A percentile compares a stretch with the other conserved stretches of the same genome.
Evolutionary conservation across 1,140 invertebrate genomes (phyloP).

Genomic region (Cephus cinctus): DNA sequence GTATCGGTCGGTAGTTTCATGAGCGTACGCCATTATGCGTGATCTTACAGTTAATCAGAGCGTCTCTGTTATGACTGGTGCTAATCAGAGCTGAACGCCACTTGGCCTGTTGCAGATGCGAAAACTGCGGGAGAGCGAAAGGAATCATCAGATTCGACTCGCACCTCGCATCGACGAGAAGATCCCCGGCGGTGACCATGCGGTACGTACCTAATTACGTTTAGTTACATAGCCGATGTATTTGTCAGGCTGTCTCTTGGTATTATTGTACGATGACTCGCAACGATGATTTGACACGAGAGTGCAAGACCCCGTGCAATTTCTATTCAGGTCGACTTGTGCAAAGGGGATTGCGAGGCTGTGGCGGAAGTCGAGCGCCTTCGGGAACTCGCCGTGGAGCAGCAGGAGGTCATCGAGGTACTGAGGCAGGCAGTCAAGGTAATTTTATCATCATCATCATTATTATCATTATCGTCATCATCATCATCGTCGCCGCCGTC

Average conservation of each 20-base stretch:
- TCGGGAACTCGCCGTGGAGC: conserved; percentile 44
- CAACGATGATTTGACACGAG: neutral
- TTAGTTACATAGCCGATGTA: too few relatives aligned
- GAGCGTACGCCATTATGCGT: too few relatives aligned
- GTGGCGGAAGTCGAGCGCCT: conserved; percentile 45
- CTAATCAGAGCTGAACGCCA: too few relatives aligned
- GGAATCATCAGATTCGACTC: conserved; percentile 38
- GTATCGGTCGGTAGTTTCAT: too few relatives aligned
- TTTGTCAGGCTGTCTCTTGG: too few relatives aligned
- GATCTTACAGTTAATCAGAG: too few relatives aligned
- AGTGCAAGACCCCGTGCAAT: neutral
- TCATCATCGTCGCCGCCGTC: conserved; percentile 5
- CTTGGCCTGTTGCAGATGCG: conserved; percentile 49
- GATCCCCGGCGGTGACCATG: conserved; percentile 35
- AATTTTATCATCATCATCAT: conserved; percentile 30
- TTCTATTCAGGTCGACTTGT: conserved; percentile 35
- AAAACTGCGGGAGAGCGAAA: conserved; percentile 46
- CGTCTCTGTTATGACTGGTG: too few relatives aligned
- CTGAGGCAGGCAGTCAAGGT: conserved; percentile 49
- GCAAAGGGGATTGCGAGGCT: conserved; percentile 38
- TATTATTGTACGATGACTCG: too few relatives aligned
- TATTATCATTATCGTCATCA: too few relatives aligned
- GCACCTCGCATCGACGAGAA: conserved; percentile 41
- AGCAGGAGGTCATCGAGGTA: conserved; percentile 49
- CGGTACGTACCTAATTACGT: too few relatives aligned